A percentile compares a stretch with the other conserved stretches of the same genome.
These are phyloP conservation scores for Cancer borealis DNA, from an alignment of 2,888 invertebrate species.

Conservation along the genomic window DNA sequence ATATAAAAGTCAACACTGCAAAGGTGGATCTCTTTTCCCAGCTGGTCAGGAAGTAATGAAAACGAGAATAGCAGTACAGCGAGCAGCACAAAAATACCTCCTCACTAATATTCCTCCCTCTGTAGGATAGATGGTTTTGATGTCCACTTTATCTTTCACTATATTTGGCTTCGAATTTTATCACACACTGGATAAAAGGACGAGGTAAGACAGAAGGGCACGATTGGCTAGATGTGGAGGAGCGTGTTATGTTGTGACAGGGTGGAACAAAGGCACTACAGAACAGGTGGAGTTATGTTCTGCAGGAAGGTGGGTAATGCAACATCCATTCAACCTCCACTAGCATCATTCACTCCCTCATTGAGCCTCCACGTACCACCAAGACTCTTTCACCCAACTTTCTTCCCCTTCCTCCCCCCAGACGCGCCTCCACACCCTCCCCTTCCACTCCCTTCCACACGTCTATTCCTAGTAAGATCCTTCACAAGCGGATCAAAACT, in stretches of 20 bases:
- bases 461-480: neutral
- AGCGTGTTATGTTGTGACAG: neutral
- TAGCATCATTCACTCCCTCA: neutral
- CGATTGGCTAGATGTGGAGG: neutral
- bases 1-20: conserved; percentile 7
- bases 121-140: neutral
- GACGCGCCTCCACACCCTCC: neutral
- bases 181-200: neutral
- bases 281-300: too few species aligned
- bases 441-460: neutral
- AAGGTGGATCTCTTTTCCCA: neutral
- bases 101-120: neutral
- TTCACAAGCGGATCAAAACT: neutral
- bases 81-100: neutral
- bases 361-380: neutral
- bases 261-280: too few species aligned
- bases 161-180: neutral
- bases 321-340: too few species aligned
- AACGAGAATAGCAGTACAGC: neutral
- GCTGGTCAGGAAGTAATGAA: neutral
- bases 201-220: neutral
- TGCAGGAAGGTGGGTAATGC: too few species aligned
- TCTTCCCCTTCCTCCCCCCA: neutral
- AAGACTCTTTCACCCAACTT: neutral
- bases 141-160: neutral